A percentile compares a stretch with the other conserved stretches of the same genome.
Evolutionary conservation across 2,113 vertebrate species (phyloP).

Genomic region (Lagenorhynchus albirostris): DNA sequence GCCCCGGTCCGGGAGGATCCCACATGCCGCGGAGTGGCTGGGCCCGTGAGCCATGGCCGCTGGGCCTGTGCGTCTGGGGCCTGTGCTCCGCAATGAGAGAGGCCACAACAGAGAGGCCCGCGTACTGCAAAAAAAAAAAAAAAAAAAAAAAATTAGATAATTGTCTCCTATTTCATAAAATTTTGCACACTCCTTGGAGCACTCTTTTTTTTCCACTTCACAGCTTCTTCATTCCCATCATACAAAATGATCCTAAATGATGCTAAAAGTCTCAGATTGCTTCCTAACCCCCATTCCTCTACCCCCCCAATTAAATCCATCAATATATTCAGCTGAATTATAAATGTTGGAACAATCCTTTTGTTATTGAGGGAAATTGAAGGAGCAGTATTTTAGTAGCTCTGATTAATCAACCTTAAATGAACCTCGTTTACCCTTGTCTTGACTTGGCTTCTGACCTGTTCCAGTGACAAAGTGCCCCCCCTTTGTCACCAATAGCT

Average conservation of each 20-base stretch:
- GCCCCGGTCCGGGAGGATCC: too few species aligned
- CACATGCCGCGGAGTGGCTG: fast-evolving
- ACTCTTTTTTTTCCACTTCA: not conserved
- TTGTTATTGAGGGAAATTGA: not conserved
- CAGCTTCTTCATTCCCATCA: not conserved
- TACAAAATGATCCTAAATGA: not conserved
- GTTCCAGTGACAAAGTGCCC: not conserved
- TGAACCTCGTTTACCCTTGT: not conserved
- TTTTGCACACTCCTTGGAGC: not conserved
- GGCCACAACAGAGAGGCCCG: too few species aligned
- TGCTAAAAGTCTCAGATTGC: not conserved
- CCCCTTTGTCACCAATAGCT: not conserved
- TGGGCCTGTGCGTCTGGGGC: too few species aligned
- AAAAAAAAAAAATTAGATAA: not conserved
- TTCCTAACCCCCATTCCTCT: not conserved
- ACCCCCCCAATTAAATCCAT: not conserved
- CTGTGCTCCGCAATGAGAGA: too few species aligned
- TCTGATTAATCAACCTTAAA: not conserved
- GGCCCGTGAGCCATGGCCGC: too few species aligned
- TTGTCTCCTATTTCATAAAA: not conserved
- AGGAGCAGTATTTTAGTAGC: not conserved
- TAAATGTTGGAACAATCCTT: not conserved
- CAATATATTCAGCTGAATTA: not conserved
- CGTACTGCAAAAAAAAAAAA: too few species aligned
- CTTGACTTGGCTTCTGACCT: not conserved